Conservation (phyloP, 2,797 vertebrate genomes). For the Karalla daura region DNA sequence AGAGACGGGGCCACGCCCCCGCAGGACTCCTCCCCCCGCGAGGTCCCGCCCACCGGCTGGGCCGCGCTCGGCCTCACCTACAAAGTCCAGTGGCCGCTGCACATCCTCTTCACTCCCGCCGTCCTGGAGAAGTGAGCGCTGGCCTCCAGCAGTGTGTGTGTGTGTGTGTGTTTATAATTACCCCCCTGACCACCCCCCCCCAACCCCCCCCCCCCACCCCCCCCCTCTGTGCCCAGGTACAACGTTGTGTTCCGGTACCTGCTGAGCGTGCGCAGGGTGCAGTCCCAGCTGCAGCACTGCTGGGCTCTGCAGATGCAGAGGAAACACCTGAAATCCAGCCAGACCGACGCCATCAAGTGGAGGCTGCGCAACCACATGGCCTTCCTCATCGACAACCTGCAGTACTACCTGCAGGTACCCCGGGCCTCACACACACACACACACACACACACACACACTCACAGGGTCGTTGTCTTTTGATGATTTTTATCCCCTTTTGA, state of each 20-base stretch:
- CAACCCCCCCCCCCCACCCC: not conserved
- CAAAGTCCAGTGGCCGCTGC: slow-evolving; percentile 98
- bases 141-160: too few species aligned
- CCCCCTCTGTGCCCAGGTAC: slow-evolving; percentile 83
- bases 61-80: slow-evolving; percentile 96
- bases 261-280: slow-evolving; percentile 94
- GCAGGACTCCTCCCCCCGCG: slow-evolving; percentile 93
- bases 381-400: slow-evolving; percentile 97
- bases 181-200: too few species aligned
- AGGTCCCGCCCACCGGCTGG: slow-evolving; percentile 94
- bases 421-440: too few species aligned
- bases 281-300: slow-evolving; percentile 97
- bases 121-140: slow-evolving; percentile 94
- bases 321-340: slow-evolving; percentile 93
- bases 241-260: slow-evolving; percentile 98
- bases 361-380: slow-evolving; percentile 98
- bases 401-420: slow-evolving; percentile 95
- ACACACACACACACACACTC: too few species aligned
- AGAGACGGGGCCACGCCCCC: slow-evolving; percentile 90
- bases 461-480: too few species aligned
- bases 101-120: slow-evolving; percentile 98
- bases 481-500: too few species aligned
- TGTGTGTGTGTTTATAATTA: too few species aligned
- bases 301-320: slow-evolving; percentile 99
- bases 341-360: slow-evolving; percentile 93